Evolutionary conservation across 2,797 vertebrate species (phyloP), one percentile per base, ranked within the genome.

Genomic region (Dromococcyx pavoninus): DNA sequence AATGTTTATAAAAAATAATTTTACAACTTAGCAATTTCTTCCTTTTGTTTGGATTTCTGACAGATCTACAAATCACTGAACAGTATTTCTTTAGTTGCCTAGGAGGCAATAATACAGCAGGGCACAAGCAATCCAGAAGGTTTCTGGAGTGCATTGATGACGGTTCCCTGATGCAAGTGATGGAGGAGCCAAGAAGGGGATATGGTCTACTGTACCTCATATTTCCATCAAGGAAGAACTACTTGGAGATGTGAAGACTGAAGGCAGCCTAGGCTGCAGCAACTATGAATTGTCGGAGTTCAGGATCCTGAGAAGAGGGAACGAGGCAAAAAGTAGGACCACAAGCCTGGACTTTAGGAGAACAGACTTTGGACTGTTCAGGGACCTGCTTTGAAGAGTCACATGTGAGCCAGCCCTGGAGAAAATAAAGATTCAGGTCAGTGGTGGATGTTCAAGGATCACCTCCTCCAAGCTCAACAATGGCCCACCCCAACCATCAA

Each of bases 41-140:
- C 41, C 32, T 88, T 91, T 91, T 91, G 30, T 83, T 82, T 78
- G 65, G 64, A 73, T 93, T 94, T 94, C 51, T 94, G 91, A 79
- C 56, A 81, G 53, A 54, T 25, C n/a, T 86, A 69, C 46, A 43
- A 73, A 77, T 57, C 44, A 48, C 5, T 6, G 56, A 67, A 33
- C 25, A 30, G 3, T 23, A 50, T 73, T 85, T 35, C 35, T 88
- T 53, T 60, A 39, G 30, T 9, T 96, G 56, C 86, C 81, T 86
- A 39, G 11, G 64, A 82, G 27, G 53, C 16, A 88, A 37, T 9
- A 41, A n/a, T n/a, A n/a, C n/a, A n/a, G n/a, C n/a, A n/a, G n/a
- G n/a, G n/a, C 19, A 70, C 5, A 16, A 86, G 11, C 33, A 79
- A 62, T 30, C n/a, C 39, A 28, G 21, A 66, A 71, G 15, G 41